A percentile compares a stretch with the other conserved stretches of the same genome.
Evolutionary conservation across 2,888 invertebrate species (phyloP).

Genomic region (Ligdia adustata): DNA sequence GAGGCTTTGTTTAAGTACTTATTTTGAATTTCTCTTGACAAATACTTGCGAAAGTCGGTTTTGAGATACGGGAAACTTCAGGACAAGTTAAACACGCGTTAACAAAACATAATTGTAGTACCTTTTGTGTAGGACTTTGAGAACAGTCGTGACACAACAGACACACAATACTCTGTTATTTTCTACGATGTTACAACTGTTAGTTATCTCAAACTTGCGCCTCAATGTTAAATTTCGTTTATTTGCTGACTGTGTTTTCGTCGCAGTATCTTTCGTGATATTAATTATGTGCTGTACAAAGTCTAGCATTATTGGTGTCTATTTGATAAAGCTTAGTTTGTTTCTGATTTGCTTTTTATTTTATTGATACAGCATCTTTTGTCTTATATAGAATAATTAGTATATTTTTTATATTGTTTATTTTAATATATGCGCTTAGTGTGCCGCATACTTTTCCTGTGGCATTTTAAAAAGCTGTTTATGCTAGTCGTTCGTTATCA

Average conservation of each 20-base stretch:
- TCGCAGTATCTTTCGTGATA: slow-evolving; percentile 51
- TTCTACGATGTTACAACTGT: slow-evolving; percentile 19
- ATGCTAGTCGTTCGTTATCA: slow-evolving; percentile 46
- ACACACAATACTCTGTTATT: slow-evolving; percentile 20
- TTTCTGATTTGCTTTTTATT: too few species aligned
- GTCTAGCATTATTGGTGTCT: slow-evolving; percentile 49
- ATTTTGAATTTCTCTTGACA: not conserved
- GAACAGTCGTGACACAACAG: slow-evolving; percentile 17
- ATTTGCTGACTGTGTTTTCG: slow-evolving; percentile 51
- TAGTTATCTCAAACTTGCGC: slow-evolving; percentile 34
- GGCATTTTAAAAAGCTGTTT: slow-evolving; percentile 49
- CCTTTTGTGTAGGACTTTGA: slow-evolving; percentile 15
- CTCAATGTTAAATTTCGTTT: slow-evolving; percentile 51
- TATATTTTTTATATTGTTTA: too few species aligned
- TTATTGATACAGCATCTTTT: too few species aligned
- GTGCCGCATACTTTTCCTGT: slow-evolving; percentile 41
- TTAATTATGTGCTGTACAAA: slow-evolving; percentile 54
- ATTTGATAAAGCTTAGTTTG: slow-evolving; percentile 36
- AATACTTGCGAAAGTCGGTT: slow-evolving; percentile 7
- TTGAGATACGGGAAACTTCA: slow-evolving; percentile 9
- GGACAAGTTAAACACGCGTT: slow-evolving; percentile 3
- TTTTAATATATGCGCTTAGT: slow-evolving; percentile 7
- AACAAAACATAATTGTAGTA: slow-evolving; percentile 13
- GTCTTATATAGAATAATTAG: too few species aligned
- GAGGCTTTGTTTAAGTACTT: not conserved